phyloP scores from a whole-genome alignment of 1,140 invertebrate genomes.

The Neotoxoptera formosana region DNA sequence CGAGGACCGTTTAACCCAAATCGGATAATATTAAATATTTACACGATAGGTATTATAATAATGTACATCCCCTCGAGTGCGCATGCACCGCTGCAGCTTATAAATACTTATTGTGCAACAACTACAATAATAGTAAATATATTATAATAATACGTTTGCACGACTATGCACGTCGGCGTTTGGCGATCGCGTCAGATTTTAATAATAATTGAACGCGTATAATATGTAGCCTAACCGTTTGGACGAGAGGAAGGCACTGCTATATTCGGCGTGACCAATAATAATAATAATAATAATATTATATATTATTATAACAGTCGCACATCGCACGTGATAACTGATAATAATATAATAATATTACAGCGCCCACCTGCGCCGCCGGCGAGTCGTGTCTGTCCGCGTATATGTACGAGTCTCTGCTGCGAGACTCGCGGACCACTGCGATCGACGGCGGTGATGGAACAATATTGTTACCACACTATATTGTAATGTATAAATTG shows the following conservation, averaged over 20 bases:
- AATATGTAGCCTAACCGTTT: not conserved
- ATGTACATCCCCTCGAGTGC: not conserved
- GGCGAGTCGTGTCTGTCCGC: not conserved
- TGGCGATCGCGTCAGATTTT: not conserved
- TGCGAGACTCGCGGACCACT: too few species aligned
- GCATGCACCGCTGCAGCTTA: not conserved
- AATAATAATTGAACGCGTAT: not conserved
- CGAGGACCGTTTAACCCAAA: not conserved
- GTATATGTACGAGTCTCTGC: too few species aligned
- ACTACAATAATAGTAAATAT: not conserved
- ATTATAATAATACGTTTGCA: not conserved
- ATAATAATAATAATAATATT: not conserved
- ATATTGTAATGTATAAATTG: not conserved
- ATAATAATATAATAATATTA: not conserved
- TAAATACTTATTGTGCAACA: not conserved
- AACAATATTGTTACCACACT: too few species aligned
- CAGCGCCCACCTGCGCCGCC: not conserved
- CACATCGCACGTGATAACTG: not conserved
- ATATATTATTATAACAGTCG: not conserved
- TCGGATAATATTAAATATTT: not conserved
- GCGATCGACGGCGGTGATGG: not conserved
- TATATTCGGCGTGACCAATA: not conserved
- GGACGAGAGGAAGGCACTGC: not conserved
- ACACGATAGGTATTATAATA: not conserved
- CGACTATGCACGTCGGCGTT: not conserved